Evolutionary conservation across 2,113 vertebrate genomes (phyloP), one percentile per base, ranked within the genome.

Genomic region (Eudyptes chrysolophus): DNA sequence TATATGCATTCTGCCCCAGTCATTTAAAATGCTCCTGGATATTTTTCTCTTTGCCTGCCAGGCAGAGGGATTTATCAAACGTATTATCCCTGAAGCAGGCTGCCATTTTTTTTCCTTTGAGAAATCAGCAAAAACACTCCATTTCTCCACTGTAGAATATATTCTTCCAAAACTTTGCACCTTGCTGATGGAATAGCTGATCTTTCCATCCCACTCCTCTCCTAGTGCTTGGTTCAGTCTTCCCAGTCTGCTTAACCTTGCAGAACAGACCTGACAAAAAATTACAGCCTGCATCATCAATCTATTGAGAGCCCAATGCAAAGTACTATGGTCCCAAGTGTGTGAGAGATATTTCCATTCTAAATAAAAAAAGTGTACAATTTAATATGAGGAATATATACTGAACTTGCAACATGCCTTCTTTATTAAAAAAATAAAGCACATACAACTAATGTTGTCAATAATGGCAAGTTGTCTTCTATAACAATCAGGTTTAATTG

Each of bases 401-500:
- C 13, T n/a, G 64, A 96, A 96, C 46, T 36, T 97, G 58, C 72
- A 72, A 60, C 69, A 90, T 4, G 2, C n/a, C 87, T 94, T 85
- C 36, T 95, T 96, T 84, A 97, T 96, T 92, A 91, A 95, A 96
- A 96, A 97, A 96, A 96, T 95, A 98, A 95, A 97, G 40, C 58
- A 91, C 70, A 69, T 61, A 48, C 48, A n/a, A 80, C 36, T 93
- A 95, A 96, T 79, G 97, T 64, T 88, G 90, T 69, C 84, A 89
- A 72, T 96, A 97, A 97, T 58, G 80, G 69, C 66, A 81, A 86
- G 92, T 95, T 97, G 93, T 98, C 97, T 97, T 82, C 96, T 95
- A 55, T 80, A 97, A 97, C 94, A 95, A 95, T 94, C 96, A 96
- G 80, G 91, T 92, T 98, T 98, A 98, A 98, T 98, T 98, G 96